Evolutionary conservation across 2,888 invertebrate genomes (phyloP).

Genomic region (Harpalus rubripes): DNA sequence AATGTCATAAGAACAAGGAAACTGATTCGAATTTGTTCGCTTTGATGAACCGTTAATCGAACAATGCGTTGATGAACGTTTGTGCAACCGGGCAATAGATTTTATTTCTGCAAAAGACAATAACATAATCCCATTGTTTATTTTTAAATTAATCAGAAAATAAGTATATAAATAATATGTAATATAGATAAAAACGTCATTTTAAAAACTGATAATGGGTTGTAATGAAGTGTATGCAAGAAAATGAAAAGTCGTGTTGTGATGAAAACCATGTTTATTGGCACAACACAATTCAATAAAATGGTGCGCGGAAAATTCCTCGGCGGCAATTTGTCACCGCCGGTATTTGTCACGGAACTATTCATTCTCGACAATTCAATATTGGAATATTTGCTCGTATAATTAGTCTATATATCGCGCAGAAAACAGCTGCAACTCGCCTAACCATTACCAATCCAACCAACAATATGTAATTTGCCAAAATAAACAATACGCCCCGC

Average conservation of each 20-base stretch:
- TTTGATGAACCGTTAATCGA: too few species aligned
- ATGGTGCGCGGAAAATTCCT: conserved; percentile 35
- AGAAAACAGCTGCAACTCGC: conserved; percentile 10
- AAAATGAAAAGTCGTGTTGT: conserved; percentile 9
- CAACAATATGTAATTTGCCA: not conserved
- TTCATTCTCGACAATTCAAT: conserved; percentile 49
- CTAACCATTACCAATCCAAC: not conserved
- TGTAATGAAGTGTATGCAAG: not conserved
- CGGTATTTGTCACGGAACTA: conserved; percentile 48
- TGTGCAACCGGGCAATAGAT: too few species aligned
- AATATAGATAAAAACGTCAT: too few species aligned
- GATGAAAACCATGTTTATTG: conserved; percentile 26
- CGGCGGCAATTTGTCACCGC: conserved; percentile 30
- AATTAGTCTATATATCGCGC: conserved; percentile 31
- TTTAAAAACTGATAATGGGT: not conserved
- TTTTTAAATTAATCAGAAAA: too few species aligned
- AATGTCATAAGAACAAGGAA: too few species aligned
- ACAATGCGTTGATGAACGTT: too few species aligned
- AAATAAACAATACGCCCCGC: not conserved
- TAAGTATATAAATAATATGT: too few species aligned
- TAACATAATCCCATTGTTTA: too few species aligned
- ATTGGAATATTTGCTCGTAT: conserved; percentile 49
- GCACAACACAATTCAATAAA: conserved; percentile 44
- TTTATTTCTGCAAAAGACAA: too few species aligned
- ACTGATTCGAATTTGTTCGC: too few species aligned